Conservation (phyloP, 2,797 vertebrate genomes). For the Malurus splendens region DNA sequence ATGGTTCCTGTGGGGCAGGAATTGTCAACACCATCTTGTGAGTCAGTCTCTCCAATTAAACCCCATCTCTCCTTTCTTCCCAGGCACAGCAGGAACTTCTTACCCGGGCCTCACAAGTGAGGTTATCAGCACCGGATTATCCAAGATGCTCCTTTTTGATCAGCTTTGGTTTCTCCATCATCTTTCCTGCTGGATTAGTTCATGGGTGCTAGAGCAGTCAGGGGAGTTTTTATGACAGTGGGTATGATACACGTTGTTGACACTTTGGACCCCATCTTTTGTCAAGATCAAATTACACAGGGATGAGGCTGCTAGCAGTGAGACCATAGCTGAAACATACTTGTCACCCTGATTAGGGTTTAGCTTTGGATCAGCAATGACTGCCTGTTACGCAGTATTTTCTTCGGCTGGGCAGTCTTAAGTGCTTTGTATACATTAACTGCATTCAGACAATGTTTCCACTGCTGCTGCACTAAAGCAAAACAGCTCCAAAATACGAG, state of each 20-base stretch:
- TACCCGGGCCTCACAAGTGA: neutral
- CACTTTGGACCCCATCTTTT: neutral
- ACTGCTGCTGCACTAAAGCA: neutral
- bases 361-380: neutral
- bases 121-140: neutral
- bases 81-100: neutral
- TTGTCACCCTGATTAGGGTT: neutral
- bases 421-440: neutral
- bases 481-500: neutral
- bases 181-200: neutral
- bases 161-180: neutral
- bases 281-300: neutral
- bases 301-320: neutral
- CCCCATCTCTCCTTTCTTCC: neutral
- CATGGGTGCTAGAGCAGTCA: fast-evolving
- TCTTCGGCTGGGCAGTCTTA: neutral
- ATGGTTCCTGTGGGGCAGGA: neutral
- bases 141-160: neutral
- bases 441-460: neutral
- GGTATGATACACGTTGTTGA: fast-evolving
- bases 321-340: neutral
- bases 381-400: neutral
- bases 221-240: neutral
- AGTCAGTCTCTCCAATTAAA: neutral
- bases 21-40: neutral